A percentile compares a stretch with the other conserved stretches of the same genome.
Evolutionary conservation across 2,797 vertebrate genomes (phyloP).

Genomic region (Luscinia megarhynchos): DNA sequence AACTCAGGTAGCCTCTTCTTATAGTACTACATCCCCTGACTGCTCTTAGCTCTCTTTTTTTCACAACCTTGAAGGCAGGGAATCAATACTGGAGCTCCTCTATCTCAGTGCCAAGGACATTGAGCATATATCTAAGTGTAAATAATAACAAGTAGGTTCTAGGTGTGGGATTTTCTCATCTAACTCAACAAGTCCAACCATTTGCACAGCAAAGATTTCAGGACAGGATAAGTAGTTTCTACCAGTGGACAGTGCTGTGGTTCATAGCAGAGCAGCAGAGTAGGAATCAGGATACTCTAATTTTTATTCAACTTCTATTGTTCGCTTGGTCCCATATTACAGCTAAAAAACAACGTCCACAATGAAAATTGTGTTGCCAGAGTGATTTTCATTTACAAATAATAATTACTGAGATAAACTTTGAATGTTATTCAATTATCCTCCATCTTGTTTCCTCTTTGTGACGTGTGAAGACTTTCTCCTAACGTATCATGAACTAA

Average conservation of each 20-base stretch:
- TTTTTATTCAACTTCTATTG: not conserved
- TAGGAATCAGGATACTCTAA: not conserved
- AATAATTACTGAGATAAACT: not conserved
- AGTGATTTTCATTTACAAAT: not conserved
- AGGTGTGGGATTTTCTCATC: not conserved
- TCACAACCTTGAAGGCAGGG: not conserved
- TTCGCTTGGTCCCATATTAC: not conserved
- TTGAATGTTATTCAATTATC: not conserved
- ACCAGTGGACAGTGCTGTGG: not conserved
- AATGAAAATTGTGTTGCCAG: not conserved
- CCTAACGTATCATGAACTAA: not conserved
- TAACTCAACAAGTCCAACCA: not conserved
- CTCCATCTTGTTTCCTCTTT: not conserved
- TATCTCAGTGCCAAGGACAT: not conserved
- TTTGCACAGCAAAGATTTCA: not conserved
- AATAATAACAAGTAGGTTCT: not conserved
- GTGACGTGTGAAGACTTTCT: not conserved
- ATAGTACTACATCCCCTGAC: not conserved
- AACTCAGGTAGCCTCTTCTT: not conserved
- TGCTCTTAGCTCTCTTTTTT: not conserved
- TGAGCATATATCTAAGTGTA: not conserved
- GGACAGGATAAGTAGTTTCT: not conserved
- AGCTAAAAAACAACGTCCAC: not conserved
- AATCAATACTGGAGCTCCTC: not conserved
- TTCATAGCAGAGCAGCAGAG: not conserved